Evolutionary conservation across 2,113 vertebrate genomes (phyloP), one percentile per base, ranked within the genome.

Genomic region (Hoplias malabaricus): DNA sequence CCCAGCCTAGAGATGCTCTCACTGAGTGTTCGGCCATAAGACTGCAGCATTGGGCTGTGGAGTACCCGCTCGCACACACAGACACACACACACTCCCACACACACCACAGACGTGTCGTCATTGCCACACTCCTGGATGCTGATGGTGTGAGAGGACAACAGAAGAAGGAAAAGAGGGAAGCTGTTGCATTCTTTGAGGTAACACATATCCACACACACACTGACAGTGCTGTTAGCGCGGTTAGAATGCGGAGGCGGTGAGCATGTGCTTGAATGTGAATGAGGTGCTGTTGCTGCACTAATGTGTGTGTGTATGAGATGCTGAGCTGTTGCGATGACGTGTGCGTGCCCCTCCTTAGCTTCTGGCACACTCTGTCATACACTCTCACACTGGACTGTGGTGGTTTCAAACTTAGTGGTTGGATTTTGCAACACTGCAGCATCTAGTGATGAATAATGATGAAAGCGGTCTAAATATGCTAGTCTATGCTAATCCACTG

Each of bases 181-280:
- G 57, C 23, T 34, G 27, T 83, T 85, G 67, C 69, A n/a, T n/a
- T n/a, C 75, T 84, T 73, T 61, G 79, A 89, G 85, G 86, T 90
- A 90, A 63, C 46, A 74, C 70, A 61, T 38, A 21, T 38, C 6
- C 57, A 14, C 12, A n/a, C 59, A 19, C 23, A 7, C 75, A 8
- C 27, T 10, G 12, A 62, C 33, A 29, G 21, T n/a, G 31, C 57
- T 61, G 5, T 61, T 61, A 33, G 59, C 65, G 14, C 75, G 40
- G 40, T 50, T 62, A 50, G 21, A 57, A 70, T 14, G 61, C 31
- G 69, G 48, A 40, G 54, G 67, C 33, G 42, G 66, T 31, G 56
- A 50, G 67, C 57, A 63, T 78, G 76, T 78, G 76, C 9, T 63
- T 8, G 68, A 73, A 67, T 72, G 57, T 54, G 54, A 46, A 77